These are phyloP conservation scores for Syngnathus scovelli DNA, from an alignment of 2,113 vertebrate genomes.

Conservation along the genomic window DNA sequence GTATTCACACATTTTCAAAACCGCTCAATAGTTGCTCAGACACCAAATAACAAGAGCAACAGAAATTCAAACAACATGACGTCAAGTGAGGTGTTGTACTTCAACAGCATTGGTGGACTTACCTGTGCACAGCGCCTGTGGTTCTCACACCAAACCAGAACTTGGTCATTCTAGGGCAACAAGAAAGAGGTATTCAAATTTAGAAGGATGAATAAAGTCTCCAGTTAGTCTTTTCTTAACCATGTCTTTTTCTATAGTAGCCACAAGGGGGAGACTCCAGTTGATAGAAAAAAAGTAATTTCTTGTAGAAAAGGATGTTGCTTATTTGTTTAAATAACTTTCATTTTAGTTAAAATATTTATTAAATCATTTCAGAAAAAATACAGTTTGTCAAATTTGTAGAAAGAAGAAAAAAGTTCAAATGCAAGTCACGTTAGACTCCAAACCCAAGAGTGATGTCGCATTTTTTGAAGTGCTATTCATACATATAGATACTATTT, in stretches of 20 bases:
- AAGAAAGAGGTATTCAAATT: slow-evolving; percentile 35
- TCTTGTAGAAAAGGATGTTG: too few species aligned
- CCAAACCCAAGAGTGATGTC: too few species aligned
- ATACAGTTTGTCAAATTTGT: neutral
- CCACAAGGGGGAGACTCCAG: neutral
- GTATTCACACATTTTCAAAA: neutral
- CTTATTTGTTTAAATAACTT: too few species aligned
- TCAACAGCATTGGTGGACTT: slow-evolving; percentile 18
- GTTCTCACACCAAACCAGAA: slow-evolving; percentile 66
- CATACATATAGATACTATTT: too few species aligned
- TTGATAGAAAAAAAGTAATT: neutral
- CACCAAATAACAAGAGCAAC: slow-evolving; percentile 3
- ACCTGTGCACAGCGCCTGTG: slow-evolving; percentile 66
- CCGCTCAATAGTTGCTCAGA: neutral
- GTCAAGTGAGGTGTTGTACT: neutral
- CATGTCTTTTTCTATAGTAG: neutral
- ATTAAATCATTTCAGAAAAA: neutral
- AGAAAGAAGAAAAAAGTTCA: too few species aligned
- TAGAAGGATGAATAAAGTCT: slow-evolving; percentile 10
- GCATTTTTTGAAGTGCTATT: too few species aligned
- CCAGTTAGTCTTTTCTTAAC: neutral
- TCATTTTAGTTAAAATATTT: neutral
- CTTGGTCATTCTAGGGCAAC: slow-evolving; percentile 56
- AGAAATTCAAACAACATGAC: neutral
- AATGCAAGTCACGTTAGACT: too few species aligned